These are phyloP conservation scores for Andrena fulva DNA, from an alignment of 2,888 invertebrate species.

Conservation along the genomic window DNA sequence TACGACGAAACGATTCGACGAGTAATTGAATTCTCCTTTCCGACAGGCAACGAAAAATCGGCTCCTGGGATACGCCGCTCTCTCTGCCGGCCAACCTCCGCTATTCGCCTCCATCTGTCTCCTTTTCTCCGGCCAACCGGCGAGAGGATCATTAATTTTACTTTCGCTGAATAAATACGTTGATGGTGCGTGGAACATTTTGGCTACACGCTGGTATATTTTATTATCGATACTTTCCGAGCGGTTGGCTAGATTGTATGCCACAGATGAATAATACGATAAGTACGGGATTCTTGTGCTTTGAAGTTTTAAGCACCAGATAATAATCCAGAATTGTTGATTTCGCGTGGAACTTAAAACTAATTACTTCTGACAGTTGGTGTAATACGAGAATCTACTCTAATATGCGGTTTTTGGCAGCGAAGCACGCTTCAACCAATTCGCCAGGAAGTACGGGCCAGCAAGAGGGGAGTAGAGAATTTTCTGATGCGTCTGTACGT, in stretches of 20 bases:
- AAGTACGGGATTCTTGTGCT: too few relatives aligned
- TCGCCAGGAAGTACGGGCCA: background rate
- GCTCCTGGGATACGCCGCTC: conserved; percentile 47
- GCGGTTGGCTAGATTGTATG: background rate
- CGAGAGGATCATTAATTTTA: conserved; percentile 49
- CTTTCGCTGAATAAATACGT: conserved; percentile 21
- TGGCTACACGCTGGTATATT: background rate
- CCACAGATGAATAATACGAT: too few relatives aligned
- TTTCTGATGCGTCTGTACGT: conserved; percentile 58
- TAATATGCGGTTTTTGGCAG: too few relatives aligned
- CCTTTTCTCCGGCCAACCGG: background rate
- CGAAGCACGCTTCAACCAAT: too few relatives aligned
- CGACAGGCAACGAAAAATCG: conserved; percentile 56
- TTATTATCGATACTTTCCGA: background rate
- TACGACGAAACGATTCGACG: conserved; percentile 63
- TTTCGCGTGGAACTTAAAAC: too few relatives aligned
- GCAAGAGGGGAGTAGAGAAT: conserved; percentile 20
- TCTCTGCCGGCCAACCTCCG: background rate
- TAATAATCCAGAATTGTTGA: too few relatives aligned
- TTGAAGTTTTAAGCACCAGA: too few relatives aligned
- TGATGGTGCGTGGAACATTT: background rate
- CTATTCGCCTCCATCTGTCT: background rate
- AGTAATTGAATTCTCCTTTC: conserved; percentile 69
- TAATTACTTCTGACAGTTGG: too few relatives aligned
- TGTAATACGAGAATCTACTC: too few relatives aligned